Conservation (phyloP, 2,113 vertebrate species). For the Reinhardtius hippoglossoides region DNA sequence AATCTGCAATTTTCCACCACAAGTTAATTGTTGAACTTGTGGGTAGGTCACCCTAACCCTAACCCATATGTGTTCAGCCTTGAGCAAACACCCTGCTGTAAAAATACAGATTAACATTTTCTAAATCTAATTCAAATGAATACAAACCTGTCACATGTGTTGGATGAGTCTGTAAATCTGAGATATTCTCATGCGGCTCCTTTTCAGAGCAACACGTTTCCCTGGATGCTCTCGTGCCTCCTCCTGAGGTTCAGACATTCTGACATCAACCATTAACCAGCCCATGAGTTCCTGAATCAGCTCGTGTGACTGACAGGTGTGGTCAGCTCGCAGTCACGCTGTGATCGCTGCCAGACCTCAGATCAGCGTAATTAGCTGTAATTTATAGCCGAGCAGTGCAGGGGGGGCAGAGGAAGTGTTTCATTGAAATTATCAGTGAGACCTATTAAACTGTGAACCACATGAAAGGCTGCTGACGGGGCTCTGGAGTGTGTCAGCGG, state of each 20-base stretch:
- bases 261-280: slow-evolving; percentile 45
- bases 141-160: too few species aligned
- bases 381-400: slow-evolving; percentile 58
- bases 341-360: slow-evolving; percentile 76
- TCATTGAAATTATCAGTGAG: slow-evolving; percentile 81
- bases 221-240: not conserved
- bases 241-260: slow-evolving; percentile 1
- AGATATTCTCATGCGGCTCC: not conserved
- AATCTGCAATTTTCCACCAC: too few species aligned
- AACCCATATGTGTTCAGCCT: too few species aligned
- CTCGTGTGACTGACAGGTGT: slow-evolving; percentile 64
- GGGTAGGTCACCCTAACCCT: too few species aligned
- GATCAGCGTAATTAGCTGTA: slow-evolving; percentile 77
- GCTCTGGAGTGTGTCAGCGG: slow-evolving; percentile 74
- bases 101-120: too few species aligned
- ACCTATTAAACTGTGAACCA: slow-evolving; percentile 76
- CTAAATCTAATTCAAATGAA: too few species aligned
- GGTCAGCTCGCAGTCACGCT: slow-evolving; percentile 50
- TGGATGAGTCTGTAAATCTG: too few species aligned
- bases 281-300: not conserved
- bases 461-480: slow-evolving; percentile 70
- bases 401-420: slow-evolving; percentile 78
- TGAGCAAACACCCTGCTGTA: too few species aligned
- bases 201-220: too few species aligned
- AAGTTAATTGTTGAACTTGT: too few species aligned